These are phyloP conservation scores for Trissoscelio sp. DNA, from an alignment of 2,888 invertebrate genomes.

Conservation along the genomic window DNA sequence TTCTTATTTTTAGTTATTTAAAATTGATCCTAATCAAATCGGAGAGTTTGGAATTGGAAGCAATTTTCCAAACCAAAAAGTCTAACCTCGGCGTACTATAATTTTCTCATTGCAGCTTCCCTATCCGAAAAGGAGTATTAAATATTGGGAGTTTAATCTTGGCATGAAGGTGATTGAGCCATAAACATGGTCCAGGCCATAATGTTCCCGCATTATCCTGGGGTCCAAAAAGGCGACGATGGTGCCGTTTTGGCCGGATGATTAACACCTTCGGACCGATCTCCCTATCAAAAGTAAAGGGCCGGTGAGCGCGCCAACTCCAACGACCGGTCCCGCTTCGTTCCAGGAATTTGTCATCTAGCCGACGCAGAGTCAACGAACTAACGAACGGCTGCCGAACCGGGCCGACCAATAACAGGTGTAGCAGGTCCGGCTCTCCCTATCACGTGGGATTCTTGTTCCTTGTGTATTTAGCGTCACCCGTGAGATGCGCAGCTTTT, in stretches of 20 bases:
- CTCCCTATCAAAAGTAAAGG: constrained; percentile 51
- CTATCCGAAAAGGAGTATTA: no score
- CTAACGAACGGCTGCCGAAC: constrained; percentile 27
- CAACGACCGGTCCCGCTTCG: constrained; percentile 49
- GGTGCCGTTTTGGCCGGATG: constrained; percentile 44
- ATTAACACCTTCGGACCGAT: constrained; percentile 59
- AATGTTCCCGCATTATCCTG: constrained; percentile 32
- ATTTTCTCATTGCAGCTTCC: no score
- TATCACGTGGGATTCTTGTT: constrained; percentile 63
- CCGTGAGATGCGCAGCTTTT: constrained; percentile 62
- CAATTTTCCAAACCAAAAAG: no score
- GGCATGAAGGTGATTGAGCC: constrained; percentile 49
- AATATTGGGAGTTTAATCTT: constrained; percentile 19
- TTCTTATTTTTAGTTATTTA: no score
- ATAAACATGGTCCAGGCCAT: constrained; percentile 38
- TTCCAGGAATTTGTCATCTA: constrained; percentile 66
- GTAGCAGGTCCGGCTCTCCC: constrained; percentile 45
- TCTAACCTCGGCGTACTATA: no score
- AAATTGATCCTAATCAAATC: no score
- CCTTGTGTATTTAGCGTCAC: constrained; percentile 65
- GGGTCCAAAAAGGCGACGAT: constrained; percentile 38
- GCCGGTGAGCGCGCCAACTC: constrained; percentile 9
- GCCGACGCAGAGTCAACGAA: constrained; percentile 60
- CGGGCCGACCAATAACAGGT: constrained; percentile 60
- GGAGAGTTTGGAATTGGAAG: no score